Evolutionary conservation across 2,888 invertebrate genomes (phyloP), one percentile per base, ranked within the genome.

Genomic region (Bimastos eiseni): DNA sequence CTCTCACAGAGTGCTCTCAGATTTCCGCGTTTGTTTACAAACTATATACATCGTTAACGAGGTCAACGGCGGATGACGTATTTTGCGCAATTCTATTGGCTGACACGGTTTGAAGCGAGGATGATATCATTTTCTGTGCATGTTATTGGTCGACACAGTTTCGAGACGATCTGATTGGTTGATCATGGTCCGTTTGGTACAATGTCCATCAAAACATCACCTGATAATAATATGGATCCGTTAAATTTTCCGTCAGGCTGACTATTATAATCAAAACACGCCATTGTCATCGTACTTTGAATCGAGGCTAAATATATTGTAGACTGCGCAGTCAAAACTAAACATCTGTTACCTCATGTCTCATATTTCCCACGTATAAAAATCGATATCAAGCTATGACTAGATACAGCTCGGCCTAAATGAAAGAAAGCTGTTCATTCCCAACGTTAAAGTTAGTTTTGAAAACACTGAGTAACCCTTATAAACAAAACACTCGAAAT

Each of bases 271-370:
- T 24, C 13, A n/a, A 30, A 70, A 70, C 8, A 8, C n/a, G 8
- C 8, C 30, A 30, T 70, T n/a, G 0, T 70, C 30, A 70, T 70
- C 30, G 70, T n/a, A n/a, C 70, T 70, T 70, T n/a, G 70, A n/a
- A 70, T 70, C 70, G 70, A 70, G 30, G 70, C 70, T 70, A 70
- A 70, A 70, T 70, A n/a, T 70, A n/a, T n/a, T n/a, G n/a, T n/a
- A 70, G n/a, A 70, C 70, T 70, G n/a, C 70, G n/a, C 70, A 70
- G 70, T 70, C n/a, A 70, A 70, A 70, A 70, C 70, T n/a, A 8
- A 8, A 70, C 70, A 70, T n/a, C 70, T 70, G 70, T 70, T 30
- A 8, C 70, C 17, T 30, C 70, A 70, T 70, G 30, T 70, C 70
- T 70, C 30, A 70, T 70, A 70, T 30, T 70, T 70, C n/a, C 49